Conservation (phyloP, 2,888 invertebrate genomes). For the Lasioglossum calceatum region DNA sequence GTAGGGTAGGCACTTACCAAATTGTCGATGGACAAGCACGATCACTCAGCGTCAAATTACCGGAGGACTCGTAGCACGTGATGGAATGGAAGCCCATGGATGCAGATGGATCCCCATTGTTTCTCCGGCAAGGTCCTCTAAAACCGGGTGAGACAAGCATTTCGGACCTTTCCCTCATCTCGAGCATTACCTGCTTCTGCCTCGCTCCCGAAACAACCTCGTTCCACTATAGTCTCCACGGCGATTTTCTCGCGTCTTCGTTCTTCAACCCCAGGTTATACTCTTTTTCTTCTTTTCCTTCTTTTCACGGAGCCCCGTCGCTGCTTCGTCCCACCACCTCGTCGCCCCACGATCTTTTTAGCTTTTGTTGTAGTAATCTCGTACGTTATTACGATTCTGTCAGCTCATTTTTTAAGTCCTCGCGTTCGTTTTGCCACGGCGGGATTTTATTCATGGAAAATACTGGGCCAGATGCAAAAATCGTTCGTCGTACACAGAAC, state of each 20-base stretch:
- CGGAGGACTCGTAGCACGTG: conserved; percentile 34
- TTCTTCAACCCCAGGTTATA: neutral
- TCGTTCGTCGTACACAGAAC: neutral
- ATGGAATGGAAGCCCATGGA: conserved; percentile 74
- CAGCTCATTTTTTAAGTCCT: neutral
- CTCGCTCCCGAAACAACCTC: conserved; percentile 47
- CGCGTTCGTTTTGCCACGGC: neutral
- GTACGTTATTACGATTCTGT: conserved; percentile 19
- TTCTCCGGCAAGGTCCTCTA: conserved; percentile 65
- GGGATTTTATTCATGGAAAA: neutral
- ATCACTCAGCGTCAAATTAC: conserved; percentile 68
- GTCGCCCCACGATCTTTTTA: neutral
- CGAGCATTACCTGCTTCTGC: conserved; percentile 45
- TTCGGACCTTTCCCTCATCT: conserved; percentile 60
- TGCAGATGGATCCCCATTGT: conserved; percentile 79
- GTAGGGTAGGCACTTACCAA: conserved; percentile 74
- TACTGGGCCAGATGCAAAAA: neutral
- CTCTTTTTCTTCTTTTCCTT: neutral
- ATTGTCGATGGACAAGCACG: conserved; percentile 74
- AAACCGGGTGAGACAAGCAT: conserved; percentile 49
- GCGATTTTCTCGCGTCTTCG: conserved; percentile 43
- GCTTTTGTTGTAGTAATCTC: neutral
- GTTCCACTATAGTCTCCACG: conserved; percentile 22
- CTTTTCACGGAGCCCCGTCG: neutral
- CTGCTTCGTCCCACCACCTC: neutral